Percentiles rank a stretch among this genome's conserved stretches.
Evolutionary conservation across 2,797 vertebrate genomes (phyloP).

Genomic region (Cuculus canorus): DNA sequence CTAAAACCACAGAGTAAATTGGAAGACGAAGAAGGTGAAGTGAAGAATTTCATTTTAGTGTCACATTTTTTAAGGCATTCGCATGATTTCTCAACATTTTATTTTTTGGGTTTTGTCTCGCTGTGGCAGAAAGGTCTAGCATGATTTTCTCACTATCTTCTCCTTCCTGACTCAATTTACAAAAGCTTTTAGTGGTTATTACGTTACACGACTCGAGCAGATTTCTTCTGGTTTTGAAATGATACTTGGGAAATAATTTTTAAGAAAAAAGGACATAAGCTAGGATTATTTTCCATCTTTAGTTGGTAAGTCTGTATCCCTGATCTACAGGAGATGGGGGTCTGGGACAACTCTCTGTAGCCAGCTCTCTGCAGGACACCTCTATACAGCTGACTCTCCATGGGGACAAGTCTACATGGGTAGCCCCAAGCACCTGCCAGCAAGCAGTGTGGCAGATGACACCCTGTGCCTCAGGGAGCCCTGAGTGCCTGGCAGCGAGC

Average conservation of each 20-base stretch:
- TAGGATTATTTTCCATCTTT: neutral
- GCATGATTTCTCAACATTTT: neutral
- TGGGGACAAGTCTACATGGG: too few species aligned
- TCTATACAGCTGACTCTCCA: too few species aligned
- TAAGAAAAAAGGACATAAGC: neutral
- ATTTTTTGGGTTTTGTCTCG: neutral
- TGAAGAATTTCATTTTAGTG: neutral
- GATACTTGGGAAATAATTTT: neutral
- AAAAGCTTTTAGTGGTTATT: neutral
- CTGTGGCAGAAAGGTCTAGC: neutral
- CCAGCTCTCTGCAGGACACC: too few species aligned
- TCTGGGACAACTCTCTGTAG: too few species aligned
- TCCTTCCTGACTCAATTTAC: neutral
- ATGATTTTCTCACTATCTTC: neutral
- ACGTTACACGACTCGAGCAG: neutral
- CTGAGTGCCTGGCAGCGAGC: too few species aligned
- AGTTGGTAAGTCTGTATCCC: neutral
- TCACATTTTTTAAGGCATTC: neutral
- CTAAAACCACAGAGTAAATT: neutral
- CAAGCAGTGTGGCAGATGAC: too few species aligned
- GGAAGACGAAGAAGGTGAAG: neutral
- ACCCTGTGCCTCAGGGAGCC: too few species aligned
- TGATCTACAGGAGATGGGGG: neutral
- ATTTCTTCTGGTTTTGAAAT: constrained; percentile 8
- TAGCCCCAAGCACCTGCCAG: too few species aligned